These are phyloP conservation scores for Esox lucius DNA, from an alignment of 2,797 vertebrate genomes.

Conservation along the genomic window DNA sequence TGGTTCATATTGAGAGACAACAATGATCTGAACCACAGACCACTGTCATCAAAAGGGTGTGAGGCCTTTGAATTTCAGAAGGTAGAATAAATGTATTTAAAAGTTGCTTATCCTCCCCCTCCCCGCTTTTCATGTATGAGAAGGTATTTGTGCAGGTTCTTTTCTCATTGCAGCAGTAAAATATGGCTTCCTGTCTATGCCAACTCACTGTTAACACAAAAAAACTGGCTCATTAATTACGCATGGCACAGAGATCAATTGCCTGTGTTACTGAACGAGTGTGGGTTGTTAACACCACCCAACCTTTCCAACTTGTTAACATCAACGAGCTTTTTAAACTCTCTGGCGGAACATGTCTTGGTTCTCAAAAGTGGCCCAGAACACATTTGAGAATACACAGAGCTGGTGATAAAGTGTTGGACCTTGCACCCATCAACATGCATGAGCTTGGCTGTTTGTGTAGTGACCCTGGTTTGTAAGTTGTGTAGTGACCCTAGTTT, in stretches of 20 bases:
- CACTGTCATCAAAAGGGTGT: neutral
- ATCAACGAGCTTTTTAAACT: constrained; percentile 9
- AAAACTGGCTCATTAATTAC: constrained; percentile 21
- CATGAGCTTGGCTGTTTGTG: too few relatives aligned
- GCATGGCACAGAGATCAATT: neutral
- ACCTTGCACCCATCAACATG: too few relatives aligned
- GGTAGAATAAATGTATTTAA: neutral
- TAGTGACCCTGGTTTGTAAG: too few relatives aligned
- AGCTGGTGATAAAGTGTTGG: too few relatives aligned
- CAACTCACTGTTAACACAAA: constrained; percentile 9
- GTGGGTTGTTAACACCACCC: constrained; percentile 9
- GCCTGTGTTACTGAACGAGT: constrained; percentile 1
- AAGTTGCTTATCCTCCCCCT: neutral
- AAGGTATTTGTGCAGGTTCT: neutral
- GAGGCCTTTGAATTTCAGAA: neutral
- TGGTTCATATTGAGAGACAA: too few relatives aligned
- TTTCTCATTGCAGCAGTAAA: constrained; percentile 1
- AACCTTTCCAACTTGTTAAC: constrained; percentile 3
- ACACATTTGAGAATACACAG: neutral
- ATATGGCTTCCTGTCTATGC: neutral
- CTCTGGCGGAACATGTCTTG: neutral
- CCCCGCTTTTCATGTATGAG: neutral
- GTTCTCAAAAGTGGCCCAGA: neutral
- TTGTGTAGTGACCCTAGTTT: too few relatives aligned
- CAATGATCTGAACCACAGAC: too few relatives aligned